phyloP scores from a whole-genome alignment of 1,140 invertebrate genomes.

The Akabosia matsudoensis region DNA sequence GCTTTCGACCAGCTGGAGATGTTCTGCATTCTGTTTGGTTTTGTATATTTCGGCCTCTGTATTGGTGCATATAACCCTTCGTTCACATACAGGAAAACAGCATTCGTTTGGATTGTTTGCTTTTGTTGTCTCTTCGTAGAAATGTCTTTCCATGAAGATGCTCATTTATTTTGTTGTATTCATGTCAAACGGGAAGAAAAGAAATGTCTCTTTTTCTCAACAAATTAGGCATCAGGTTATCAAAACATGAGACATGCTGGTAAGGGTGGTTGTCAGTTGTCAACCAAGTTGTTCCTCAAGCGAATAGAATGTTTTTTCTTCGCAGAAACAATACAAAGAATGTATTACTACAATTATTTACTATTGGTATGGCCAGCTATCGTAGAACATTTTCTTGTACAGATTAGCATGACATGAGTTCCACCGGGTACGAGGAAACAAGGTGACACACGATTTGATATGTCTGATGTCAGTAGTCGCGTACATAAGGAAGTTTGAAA shows the following conservation, averaged over 20 bases:
- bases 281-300: not conserved
- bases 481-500: too few species aligned
- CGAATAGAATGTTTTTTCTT: not conserved
- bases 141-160: not conserved
- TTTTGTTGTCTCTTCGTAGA: not conserved
- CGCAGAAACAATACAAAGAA: not conserved
- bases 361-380: too few species aligned
- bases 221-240: constrained; percentile 19
- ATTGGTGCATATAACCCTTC: too few species aligned
- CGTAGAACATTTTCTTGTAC: not conserved
- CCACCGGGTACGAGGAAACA: not conserved
- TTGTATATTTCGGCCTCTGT: too few species aligned
- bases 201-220: constrained; percentile 12
- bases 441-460: not conserved
- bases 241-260: constrained; percentile 1
- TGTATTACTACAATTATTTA: not conserved
- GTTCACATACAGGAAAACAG: too few species aligned
- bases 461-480: too few species aligned
- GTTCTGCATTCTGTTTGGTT: too few species aligned
- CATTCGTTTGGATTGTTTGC: too few species aligned
- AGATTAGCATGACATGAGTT: not conserved
- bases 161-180: not conserved
- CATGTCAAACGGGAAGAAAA: constrained; percentile 17
- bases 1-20: not conserved
- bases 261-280: constrained; percentile 7